These are phyloP conservation scores for Epinotia bilunana DNA, from an alignment of 2,888 invertebrate species.

Conservation along the genomic window DNA sequence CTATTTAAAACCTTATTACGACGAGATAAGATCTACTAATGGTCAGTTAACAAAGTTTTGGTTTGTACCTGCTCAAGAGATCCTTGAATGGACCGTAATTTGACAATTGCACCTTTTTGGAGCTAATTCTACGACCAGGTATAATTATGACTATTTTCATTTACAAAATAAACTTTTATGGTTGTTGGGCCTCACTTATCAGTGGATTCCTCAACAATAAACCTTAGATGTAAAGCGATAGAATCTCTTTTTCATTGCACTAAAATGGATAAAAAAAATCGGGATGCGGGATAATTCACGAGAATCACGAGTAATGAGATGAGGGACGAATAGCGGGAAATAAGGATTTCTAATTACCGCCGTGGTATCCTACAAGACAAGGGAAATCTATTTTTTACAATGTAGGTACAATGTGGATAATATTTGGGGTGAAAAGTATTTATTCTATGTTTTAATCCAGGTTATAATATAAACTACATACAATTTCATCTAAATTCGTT, in stretches of 20 bases:
- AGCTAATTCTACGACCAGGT: background rate
- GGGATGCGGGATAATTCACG: background rate
- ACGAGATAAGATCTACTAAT: background rate
- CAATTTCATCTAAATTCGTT: background rate
- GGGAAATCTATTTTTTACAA: too few relatives aligned
- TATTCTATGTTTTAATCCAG: too few relatives aligned
- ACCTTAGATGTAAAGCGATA: background rate
- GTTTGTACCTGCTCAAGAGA: constrained; percentile 17
- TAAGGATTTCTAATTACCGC: too few relatives aligned
- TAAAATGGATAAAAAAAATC: background rate
- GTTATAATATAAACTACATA: background rate
- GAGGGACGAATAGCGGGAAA: background rate
- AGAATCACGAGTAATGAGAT: background rate
- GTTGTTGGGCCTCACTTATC: background rate
- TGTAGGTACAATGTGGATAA: too few relatives aligned
- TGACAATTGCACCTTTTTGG: constrained; percentile 24
- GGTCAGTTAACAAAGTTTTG: background rate
- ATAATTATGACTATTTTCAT: constrained; percentile 19
- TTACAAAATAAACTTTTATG: constrained; percentile 9
- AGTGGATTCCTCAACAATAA: background rate
- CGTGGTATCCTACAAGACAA: too few relatives aligned
- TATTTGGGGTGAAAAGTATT: too few relatives aligned
- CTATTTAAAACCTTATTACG: background rate
- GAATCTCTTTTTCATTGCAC: background rate
- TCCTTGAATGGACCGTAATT: background rate